These are phyloP conservation scores for Achlya flavicornis DNA, from an alignment of 2,888 invertebrate species.

Conservation along the genomic window DNA sequence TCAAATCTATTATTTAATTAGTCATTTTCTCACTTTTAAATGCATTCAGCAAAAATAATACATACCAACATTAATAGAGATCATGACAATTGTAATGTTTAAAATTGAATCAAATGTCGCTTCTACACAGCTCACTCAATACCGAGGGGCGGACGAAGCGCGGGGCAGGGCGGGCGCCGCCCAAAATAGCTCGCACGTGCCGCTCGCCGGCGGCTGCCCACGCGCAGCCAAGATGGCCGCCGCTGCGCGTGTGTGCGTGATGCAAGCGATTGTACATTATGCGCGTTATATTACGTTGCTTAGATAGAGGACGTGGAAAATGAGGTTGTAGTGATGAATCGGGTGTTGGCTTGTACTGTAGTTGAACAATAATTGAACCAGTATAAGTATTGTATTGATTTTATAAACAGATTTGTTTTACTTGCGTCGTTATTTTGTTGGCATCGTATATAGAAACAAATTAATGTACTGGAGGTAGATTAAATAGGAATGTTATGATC, in stretches of 20 bases:
- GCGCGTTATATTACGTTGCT: conserved; percentile 33
- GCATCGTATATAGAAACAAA: not conserved
- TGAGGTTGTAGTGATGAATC: conserved; percentile 11
- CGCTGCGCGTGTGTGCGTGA: conserved; percentile 40
- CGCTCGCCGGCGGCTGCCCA: conserved; percentile 75
- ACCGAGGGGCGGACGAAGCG: conserved; percentile 27
- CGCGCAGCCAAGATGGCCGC: conserved; percentile 81
- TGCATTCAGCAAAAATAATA: no score
- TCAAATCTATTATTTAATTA: no score
- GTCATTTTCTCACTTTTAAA: no score
- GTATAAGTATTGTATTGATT: not conserved
- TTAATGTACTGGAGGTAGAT: no score
- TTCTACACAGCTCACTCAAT: conserved; percentile 47
- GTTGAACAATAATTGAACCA: not conserved
- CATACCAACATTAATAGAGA: no score
- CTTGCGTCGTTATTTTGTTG: not conserved
- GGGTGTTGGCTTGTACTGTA: not conserved
- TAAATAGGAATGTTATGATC: no score
- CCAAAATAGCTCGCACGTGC: conserved; percentile 83
- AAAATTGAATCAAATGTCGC: conserved; percentile 45
- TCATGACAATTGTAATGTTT: conserved; percentile 17
- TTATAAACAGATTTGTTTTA: not conserved
- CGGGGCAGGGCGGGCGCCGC: conserved; percentile 71
- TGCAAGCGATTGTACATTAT: conserved; percentile 47
- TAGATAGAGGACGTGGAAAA: conserved; percentile 12